A percentile compares a stretch with the other conserved stretches of the same genome.
These are phyloP conservation scores for Belonocnema kinseyi DNA, from an alignment of 1,140 invertebrate species.

Conservation along the genomic window DNA sequence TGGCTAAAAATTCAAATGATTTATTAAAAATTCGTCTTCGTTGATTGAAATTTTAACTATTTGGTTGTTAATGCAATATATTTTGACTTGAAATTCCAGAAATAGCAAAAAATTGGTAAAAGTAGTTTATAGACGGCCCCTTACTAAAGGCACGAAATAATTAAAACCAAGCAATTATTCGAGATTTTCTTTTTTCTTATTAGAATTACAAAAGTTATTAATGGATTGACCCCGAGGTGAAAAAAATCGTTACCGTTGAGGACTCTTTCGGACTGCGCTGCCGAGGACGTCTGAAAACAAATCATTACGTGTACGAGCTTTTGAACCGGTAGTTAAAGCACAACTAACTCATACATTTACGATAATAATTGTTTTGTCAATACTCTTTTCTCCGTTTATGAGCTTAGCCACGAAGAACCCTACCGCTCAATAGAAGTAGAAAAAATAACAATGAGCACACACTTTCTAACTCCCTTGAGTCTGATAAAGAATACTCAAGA, in stretches of 20 bases:
- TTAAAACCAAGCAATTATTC: background rate
- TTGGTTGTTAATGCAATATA: too few species aligned
- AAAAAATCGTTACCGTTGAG: slow-evolving; percentile 20
- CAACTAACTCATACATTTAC: slow-evolving; percentile 41
- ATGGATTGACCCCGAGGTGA: slow-evolving; percentile 1
- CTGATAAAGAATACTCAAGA: background rate
- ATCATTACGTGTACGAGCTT: slow-evolving; percentile 28
- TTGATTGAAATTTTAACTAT: too few species aligned
- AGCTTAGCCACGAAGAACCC: slow-evolving; percentile 32
- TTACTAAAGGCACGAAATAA: background rate
- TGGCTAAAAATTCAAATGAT: too few species aligned
- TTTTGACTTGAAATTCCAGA: too few species aligned
- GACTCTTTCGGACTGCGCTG: background rate
- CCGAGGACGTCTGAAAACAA: slow-evolving; percentile 24
- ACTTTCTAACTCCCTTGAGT: background rate
- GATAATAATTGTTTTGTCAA: slow-evolving; percentile 55
- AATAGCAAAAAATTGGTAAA: too few species aligned
- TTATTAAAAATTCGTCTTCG: too few species aligned
- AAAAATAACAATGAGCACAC: slow-evolving; percentile 1
- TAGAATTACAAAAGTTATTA: background rate
- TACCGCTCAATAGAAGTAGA: background rate
- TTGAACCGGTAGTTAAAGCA: background rate
- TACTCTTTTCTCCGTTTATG: slow-evolving; percentile 44
- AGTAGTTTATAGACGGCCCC: too few species aligned
- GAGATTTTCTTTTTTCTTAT: background rate